phyloP scores from a whole-genome alignment of 2,888 invertebrate genomes.

The Tridacna gigas region DNA sequence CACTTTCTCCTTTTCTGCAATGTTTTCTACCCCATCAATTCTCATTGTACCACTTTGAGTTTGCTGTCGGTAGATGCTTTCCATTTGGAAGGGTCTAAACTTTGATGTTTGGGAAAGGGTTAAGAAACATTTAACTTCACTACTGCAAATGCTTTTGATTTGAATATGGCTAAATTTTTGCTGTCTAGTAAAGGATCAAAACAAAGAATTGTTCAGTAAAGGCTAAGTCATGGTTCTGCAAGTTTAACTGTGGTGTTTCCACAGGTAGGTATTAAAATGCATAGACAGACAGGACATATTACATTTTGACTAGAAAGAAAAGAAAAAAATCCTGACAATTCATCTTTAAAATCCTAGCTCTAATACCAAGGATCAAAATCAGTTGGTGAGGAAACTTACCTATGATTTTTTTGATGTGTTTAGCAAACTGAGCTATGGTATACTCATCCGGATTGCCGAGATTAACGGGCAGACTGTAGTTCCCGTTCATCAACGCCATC shows the following conservation, averaged over 20 bases:
- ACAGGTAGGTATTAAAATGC: too few relatives aligned
- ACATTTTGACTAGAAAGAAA: too few relatives aligned
- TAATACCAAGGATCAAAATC: too few relatives aligned
- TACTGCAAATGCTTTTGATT: neutral
- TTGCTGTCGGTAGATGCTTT: neutral
- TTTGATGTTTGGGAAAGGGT: neutral
- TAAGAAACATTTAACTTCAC: too few relatives aligned
- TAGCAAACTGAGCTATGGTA: constrained; percentile 92
- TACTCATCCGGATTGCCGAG: constrained; percentile 99
- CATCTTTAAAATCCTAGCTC: too few relatives aligned
- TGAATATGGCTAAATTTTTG: neutral
- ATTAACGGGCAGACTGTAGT: constrained; percentile 96
- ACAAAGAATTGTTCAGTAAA: too few relatives aligned
- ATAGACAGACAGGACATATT: too few relatives aligned
- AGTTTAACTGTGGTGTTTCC: too few relatives aligned
- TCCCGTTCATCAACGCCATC: constrained; percentile 95
- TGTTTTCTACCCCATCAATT: neutral
- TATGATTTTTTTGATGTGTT: constrained; percentile 86
- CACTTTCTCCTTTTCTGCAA: neutral
- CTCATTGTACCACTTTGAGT: too few relatives aligned
- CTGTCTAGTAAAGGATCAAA: neutral
- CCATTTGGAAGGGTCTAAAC: neutral
- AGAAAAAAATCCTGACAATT: too few relatives aligned
- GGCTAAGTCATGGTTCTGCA: too few relatives aligned
- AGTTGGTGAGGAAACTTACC: constrained; percentile 80